These are phyloP conservation scores for Pleuronectes platessa DNA, from an alignment of 2,113 vertebrate genomes.

Conservation along the genomic window DNA sequence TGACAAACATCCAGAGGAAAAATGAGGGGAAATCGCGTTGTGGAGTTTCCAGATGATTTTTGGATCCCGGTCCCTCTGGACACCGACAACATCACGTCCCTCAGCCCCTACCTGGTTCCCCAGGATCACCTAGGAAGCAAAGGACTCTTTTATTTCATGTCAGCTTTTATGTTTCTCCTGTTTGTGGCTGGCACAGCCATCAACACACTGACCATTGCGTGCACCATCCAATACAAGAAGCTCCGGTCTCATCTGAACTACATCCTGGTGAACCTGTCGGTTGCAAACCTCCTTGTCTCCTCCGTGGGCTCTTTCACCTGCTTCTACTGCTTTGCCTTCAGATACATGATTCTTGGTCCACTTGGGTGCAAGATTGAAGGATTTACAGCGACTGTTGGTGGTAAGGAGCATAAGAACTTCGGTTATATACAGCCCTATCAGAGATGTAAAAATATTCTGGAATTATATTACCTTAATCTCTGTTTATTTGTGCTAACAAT, in stretches of 20 bases:
- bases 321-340: constrained; percentile 79
- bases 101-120: constrained; percentile 84
- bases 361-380: constrained; percentile 84
- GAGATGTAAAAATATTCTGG: background rate
- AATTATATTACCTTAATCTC: background rate
- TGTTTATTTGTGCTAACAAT: too few species aligned
- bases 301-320: constrained; percentile 78
- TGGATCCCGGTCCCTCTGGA: constrained; percentile 81
- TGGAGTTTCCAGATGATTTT: constrained; percentile 81
- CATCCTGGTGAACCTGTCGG: constrained; percentile 85
- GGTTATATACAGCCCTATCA: background rate
- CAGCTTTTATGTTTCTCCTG: constrained; percentile 80
- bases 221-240: constrained; percentile 83
- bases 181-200: constrained; percentile 70
- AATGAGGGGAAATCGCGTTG: constrained; percentile 66
- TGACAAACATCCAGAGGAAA: constrained; percentile 12
- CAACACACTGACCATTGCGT: constrained; percentile 79
- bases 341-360: constrained; percentile 80
- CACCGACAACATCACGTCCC: constrained; percentile 74
- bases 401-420: constrained; percentile 55
- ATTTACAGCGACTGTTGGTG: constrained; percentile 80
- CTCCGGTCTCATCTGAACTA: constrained; percentile 86
- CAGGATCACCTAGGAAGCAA: constrained; percentile 83
- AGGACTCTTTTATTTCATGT: constrained; percentile 73
- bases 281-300: constrained; percentile 82